Evolutionary conservation across 2,888 invertebrate genomes (phyloP).

Genomic region (Bugulina stolonifera): DNA sequence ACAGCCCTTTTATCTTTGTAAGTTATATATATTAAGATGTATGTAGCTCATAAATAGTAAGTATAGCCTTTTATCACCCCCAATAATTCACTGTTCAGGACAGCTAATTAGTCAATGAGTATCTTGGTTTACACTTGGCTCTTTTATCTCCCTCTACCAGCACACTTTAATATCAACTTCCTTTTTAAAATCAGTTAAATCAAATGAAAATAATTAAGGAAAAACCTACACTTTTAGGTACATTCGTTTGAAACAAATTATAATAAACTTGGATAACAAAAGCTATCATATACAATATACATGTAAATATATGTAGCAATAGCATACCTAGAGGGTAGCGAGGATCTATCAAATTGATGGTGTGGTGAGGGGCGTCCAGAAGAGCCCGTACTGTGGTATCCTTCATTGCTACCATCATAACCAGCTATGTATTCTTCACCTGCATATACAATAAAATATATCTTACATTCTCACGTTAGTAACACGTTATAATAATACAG

Average conservation of each 20-base stretch:
- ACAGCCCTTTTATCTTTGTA: background rate
- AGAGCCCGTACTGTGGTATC: slow-evolving; percentile 20
- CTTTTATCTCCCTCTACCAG: background rate
- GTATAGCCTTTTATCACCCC: slow-evolving; percentile 8
- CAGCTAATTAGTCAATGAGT: slow-evolving; percentile 12
- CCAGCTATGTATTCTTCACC: slow-evolving; percentile 10
- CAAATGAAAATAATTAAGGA: no score
- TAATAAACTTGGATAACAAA: no score
- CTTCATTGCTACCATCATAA: slow-evolving; percentile 22
- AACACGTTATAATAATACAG: no score
- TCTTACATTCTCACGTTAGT: no score
- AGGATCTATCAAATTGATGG: slow-evolving; percentile 20
- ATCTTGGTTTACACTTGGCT: background rate
- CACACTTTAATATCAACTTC: background rate
- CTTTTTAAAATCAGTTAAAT: background rate
- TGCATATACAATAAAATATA: background rate
- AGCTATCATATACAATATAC: no score
- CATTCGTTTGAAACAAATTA: no score
- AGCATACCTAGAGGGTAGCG: slow-evolving; percentile 18
- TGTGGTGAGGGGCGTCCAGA: slow-evolving; percentile 23
- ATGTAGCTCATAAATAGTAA: no score
- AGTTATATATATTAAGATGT: no score
- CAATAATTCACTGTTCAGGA: slow-evolving; percentile 4
- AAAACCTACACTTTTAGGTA: no score
- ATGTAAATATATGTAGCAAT: background rate